Conservation (phyloP, 2,113 vertebrate species). For the Mystacornis crossleyi region DNA sequence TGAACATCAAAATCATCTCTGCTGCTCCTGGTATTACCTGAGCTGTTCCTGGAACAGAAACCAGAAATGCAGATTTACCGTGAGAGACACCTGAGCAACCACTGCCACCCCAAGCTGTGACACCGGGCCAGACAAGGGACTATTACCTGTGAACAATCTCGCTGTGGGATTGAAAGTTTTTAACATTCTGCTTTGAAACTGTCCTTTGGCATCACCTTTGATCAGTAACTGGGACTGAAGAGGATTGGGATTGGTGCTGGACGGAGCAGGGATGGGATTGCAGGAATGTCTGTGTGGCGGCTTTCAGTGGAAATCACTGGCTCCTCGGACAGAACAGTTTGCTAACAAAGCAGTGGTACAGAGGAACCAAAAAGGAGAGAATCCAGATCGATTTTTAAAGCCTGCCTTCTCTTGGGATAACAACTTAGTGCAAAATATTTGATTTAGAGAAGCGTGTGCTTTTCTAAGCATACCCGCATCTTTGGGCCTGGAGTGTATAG, state of each 20-base stretch:
- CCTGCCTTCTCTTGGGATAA: background rate
- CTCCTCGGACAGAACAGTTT: rapidly evolving
- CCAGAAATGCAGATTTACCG: background rate
- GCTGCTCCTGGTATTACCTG: background rate
- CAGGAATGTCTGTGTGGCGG: background rate
- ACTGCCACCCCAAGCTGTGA: background rate
- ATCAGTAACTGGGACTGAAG: background rate
- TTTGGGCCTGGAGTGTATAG: background rate
- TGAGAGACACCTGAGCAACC: background rate
- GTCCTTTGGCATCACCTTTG: background rate
- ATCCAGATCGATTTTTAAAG: background rate
- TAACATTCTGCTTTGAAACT: background rate
- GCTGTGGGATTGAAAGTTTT: background rate
- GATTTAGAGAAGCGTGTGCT: background rate
- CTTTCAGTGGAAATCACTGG: background rate
- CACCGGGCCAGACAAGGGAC: background rate
- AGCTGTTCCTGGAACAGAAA: background rate
- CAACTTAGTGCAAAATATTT: background rate
- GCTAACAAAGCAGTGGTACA: background rate
- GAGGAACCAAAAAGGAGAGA: background rate
- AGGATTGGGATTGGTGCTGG: background rate
- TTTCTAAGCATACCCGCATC: background rate
- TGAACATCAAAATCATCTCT: background rate
- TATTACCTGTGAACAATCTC: background rate
- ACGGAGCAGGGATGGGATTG: background rate